Evolutionary conservation across 2,113 vertebrate species (phyloP), one percentile per base, ranked within the genome.

Genomic region (Hippolais icterina): DNA sequence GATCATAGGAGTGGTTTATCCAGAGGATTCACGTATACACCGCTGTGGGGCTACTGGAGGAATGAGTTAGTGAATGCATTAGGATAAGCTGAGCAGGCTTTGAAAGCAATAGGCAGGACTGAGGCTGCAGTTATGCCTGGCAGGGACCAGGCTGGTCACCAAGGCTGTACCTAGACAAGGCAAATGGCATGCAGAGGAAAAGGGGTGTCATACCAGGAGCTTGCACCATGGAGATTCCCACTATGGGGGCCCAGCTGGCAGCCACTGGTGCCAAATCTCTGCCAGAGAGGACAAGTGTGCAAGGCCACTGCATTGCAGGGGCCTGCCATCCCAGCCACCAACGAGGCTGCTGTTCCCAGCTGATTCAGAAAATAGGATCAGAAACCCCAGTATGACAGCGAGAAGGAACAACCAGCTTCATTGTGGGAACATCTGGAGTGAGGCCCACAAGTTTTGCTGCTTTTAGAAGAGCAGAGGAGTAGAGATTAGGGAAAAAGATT

Each of bases 371-470:
- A 82, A 71, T 0, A 63, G 21, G 21, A 44, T 39, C 35, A 27
- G 71, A 94, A 93, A 79, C 18, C 12, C 23, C n/a, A 25, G 15
- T 16, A 44, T 0, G 5, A 50, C 9, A 54, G 9, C 1, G 10
- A 80, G 15, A 47, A 10, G 15, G 31, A 23, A 68, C 47, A 18
- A 70, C 4, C 29, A 20, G 6, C 13, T 86, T 65, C 33, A 16
- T 4, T 0, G 0, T 3, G 4, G 31, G 53, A 68, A 50, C 3
- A 14, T 1, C 8, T 0, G 0, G 15, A 21, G 13, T 4, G 37
- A 83, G 22, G 37, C 12, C 20, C 9, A 13, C 1, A 2, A 24
- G 19, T 80, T 69, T 11, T 74, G 19, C 16, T 2, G 2, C 22
- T 25, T 83, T 37, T 41, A 44, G 33, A 80, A 64, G 28, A 80